Base-by-base conservation (phyloP, 92 coral and sea anemone species). In the Ricordea florida region DNA sequence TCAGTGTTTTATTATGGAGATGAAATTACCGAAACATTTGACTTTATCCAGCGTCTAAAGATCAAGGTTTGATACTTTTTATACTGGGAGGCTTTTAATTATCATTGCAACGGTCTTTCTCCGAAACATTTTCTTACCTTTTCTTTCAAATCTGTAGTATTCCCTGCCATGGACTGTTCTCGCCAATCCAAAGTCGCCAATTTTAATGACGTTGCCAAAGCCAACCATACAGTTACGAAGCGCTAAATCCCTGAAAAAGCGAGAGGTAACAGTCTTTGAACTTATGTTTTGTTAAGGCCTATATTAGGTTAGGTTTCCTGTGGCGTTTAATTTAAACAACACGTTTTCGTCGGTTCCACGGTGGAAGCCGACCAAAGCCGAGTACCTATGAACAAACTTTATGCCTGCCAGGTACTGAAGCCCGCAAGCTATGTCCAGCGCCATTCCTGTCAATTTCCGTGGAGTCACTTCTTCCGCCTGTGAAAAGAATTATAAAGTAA, bases 181-280 rank as follows among this genome's bases (percentile, higher is more conserved):
- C 8, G 96, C 88, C 40, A 90, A 51, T 38, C 96, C 96, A 76
- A 90, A 90, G 66, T 90, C 96, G 32, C 96, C 96, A 14, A 90
- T 81, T 81, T 90, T 90, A 15, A 90, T 75, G 20, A 76, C 80
- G 57, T 81, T 64, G 37, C 87, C 91, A 53, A 83, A 69, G 11
- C 96, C 91, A 10, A 90, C 83, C 96, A 90, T 76, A 21, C 96
- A 90, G 64, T 90, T 90, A 16, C 96, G 82, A 33, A 90, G 63
- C 23, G 96, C 96, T 14, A 90, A 80, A 34, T 90, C 96, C 77
- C 96, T 90, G 43, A 26, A 37, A 53, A n/a, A n/a, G n/a, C n/a
- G n/a, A n/a, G n/a, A n/a, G n/a, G n/a, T n/a, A n/a, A n/a, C n/a
- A n/a, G n/a, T n/a, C n/a, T n/a, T n/a, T n/a, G n/a, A n/a, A n/a